Conservation (phyloP, 2,888 invertebrate genomes). For the Terebella lapidaria region DNA sequence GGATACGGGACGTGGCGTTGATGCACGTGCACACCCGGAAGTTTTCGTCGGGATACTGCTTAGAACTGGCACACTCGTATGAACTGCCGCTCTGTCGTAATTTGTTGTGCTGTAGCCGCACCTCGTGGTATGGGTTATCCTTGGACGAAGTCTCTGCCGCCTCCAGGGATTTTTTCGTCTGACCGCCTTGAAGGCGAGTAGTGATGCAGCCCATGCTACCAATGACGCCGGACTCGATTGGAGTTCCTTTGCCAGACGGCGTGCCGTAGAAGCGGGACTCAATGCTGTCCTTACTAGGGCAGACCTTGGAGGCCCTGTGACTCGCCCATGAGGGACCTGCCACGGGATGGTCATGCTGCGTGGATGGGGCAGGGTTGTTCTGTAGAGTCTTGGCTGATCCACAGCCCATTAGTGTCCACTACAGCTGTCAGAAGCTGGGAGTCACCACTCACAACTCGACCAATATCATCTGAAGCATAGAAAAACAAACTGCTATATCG, state of each 20-base stretch:
- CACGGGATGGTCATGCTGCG: background rate
- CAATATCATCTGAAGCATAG: too few species aligned
- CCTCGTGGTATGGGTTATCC: background rate
- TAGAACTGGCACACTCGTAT: background rate
- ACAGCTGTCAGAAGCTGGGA: background rate
- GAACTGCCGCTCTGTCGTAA: background rate
- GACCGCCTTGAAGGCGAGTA: too few species aligned
- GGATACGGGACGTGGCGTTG: conserved; percentile 10
- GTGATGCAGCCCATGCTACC: too few species aligned
- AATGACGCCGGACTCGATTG: too few species aligned
- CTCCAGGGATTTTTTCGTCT: too few species aligned
- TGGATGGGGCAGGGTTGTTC: background rate
- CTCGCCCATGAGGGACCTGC: too few species aligned
- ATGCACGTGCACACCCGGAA: background rate
- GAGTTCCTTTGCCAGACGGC: too few species aligned
- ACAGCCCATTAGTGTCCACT: background rate
- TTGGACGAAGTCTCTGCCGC: too few species aligned
- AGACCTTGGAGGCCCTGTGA: too few species aligned
- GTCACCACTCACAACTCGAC: too few species aligned
- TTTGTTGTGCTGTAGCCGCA: background rate
- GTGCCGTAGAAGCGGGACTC: background rate
- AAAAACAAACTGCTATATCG: too few species aligned
- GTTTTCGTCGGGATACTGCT: conserved; percentile 1
- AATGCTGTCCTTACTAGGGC: too few species aligned
- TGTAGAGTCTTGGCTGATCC: background rate